These are phyloP conservation scores for Drosophila parvula DNA, from an alignment of 1,140 invertebrate genomes.

Conservation along the genomic window DNA sequence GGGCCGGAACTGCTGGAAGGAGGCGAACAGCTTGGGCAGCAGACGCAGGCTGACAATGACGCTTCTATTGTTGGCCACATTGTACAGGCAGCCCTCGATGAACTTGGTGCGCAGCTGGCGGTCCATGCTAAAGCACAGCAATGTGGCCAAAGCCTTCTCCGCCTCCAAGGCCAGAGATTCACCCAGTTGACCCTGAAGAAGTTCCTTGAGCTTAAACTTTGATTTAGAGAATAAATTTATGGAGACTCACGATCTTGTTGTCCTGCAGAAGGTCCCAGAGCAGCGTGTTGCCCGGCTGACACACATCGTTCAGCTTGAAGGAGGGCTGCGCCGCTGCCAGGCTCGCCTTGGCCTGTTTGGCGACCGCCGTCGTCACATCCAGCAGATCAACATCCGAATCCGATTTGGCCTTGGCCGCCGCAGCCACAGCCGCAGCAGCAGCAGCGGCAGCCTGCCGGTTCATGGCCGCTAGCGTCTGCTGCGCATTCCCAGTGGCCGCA, in stretches of 20 bases:
- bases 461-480: conserved; percentile 70
- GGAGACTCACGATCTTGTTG: conserved; percentile 91
- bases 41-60: conserved; percentile 94
- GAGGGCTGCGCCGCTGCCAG: conserved; percentile 78
- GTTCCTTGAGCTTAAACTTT: not conserved
- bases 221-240: not conserved
- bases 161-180: conserved; percentile 95
- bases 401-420: conserved; percentile 64
- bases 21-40: conserved; percentile 94
- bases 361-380: conserved; percentile 11
- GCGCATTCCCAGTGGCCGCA: conserved; percentile 70
- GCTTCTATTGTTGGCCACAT: conserved; percentile 93
- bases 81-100: conserved; percentile 96
- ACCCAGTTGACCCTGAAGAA: conserved; percentile 89
- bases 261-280: conserved; percentile 97
- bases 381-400: conserved; percentile 65
- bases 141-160: conserved; percentile 94
- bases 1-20: conserved; percentile 94
- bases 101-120: conserved; percentile 95
- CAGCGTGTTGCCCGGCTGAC: conserved; percentile 94
- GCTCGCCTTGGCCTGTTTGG: conserved; percentile 68
- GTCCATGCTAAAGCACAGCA: conserved; percentile 95
- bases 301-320: conserved; percentile 91
- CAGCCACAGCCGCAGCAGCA: conserved; percentile 59
- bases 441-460: conserved; percentile 66